phyloP scores from a whole-genome alignment of 2,797 vertebrate genomes.

The Coregonus ussuriensis region DNA sequence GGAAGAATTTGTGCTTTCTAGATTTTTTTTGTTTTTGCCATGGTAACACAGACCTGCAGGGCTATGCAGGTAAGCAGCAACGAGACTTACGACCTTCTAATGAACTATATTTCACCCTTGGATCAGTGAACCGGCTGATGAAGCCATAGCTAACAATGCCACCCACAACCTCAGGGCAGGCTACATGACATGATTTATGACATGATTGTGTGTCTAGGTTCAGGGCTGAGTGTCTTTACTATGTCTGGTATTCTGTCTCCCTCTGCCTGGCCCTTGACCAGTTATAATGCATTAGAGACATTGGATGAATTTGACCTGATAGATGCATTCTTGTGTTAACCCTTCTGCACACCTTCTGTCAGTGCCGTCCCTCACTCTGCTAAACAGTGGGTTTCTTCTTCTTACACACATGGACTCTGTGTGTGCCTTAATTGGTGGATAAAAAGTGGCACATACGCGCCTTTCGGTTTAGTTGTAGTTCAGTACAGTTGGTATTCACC shows the following conservation, averaged over 20 bases:
- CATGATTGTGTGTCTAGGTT: neutral
- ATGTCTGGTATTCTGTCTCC: neutral
- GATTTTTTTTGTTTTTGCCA: too few relatives aligned
- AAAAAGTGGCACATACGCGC: neutral
- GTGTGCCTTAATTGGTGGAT: neutral
- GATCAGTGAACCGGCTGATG: neutral
- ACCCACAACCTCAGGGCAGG: conserved; percentile 25
- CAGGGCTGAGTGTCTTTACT: conserved; percentile 10
- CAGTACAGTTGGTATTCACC: neutral
- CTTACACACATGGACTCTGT: neutral
- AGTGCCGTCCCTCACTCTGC: neutral
- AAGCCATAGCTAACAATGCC: neutral
- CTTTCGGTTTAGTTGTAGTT: neutral
- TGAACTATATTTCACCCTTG: neutral
- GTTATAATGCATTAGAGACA: conserved; percentile 4
- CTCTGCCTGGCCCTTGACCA: neutral
- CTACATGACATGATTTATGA: neutral
- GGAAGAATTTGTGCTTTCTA: conserved; percentile 2
- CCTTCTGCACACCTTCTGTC: neutral
- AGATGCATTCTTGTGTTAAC: neutral
- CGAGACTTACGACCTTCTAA: neutral
- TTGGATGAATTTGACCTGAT: conserved; percentile 44
- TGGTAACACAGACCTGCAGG: neutral
- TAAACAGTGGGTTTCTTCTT: neutral
- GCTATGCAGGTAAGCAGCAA: neutral